Conservation (phyloP, 2,888 invertebrate species). For the Eupeodes luniger region DNA sequence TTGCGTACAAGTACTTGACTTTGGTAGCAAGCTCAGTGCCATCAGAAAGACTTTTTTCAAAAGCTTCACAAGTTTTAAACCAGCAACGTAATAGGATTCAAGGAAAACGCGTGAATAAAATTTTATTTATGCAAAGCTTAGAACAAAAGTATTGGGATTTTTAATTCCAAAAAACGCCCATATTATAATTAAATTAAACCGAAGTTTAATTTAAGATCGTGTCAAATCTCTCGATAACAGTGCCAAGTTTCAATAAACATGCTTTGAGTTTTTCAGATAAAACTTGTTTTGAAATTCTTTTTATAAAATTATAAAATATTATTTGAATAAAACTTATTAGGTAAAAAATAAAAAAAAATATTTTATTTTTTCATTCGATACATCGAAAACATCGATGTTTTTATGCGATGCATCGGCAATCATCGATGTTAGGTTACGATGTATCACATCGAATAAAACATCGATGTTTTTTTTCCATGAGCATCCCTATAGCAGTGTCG, state of each 20-base stretch:
- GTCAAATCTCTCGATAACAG: slow-evolving; percentile 1
- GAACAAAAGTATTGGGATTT: slow-evolving; percentile 8
- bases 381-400: no score
- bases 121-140: slow-evolving; percentile 19
- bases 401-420: no score
- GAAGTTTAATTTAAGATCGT: neutral
- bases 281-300: no score
- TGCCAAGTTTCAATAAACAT: neutral
- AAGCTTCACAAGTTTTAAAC: slow-evolving; percentile 53
- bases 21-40: slow-evolving; percentile 44
- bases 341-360: no score
- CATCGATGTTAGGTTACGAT: no score
- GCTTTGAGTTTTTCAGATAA: no score
- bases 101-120: slow-evolving; percentile 21
- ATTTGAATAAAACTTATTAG: no score
- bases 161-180: neutral
- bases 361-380: no score
- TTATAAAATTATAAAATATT: no score
- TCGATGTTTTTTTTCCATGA: no score
- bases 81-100: slow-evolving; percentile 37
- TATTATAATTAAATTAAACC: neutral
- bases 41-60: slow-evolving; percentile 51
- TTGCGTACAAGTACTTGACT: slow-evolving; percentile 59
- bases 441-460: no score
- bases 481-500: no score